Evolutionary conservation across 1,140 invertebrate genomes (phyloP).

Genomic region (Zaprionus camerounensis): DNA sequence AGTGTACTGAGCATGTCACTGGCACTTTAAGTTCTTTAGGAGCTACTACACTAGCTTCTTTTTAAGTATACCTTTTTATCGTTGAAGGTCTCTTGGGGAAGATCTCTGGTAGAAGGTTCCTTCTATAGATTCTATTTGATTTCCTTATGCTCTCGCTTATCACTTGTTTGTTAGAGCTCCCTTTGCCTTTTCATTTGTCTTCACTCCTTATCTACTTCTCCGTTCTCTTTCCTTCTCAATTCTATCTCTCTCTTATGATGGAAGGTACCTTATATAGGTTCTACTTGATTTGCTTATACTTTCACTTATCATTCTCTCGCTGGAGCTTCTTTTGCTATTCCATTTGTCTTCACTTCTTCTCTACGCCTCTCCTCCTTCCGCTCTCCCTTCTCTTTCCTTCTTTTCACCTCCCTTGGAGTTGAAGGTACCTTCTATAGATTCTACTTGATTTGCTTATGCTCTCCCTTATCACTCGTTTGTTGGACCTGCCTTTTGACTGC

Average conservation of each 20-base stretch:
- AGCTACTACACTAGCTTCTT: background rate
- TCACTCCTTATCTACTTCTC: too few relatives aligned
- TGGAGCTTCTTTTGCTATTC: too few relatives aligned
- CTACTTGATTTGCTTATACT: background rate
- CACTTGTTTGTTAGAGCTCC: background rate
- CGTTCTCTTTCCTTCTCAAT: background rate
- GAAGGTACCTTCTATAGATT: background rate
- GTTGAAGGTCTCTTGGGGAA: background rate
- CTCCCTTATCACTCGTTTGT: background rate
- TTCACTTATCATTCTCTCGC: background rate
- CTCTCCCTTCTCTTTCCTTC: too few relatives aligned
- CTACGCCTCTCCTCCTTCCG: too few relatives aligned
- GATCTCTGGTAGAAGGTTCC: background rate
- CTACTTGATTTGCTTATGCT: background rate
- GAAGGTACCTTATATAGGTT: too few relatives aligned
- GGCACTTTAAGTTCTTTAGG: background rate
- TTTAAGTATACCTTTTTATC: too few relatives aligned
- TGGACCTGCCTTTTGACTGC: too few relatives aligned
- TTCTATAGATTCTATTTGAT: background rate
- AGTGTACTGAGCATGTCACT: background rate
- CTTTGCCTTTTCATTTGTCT: too few relatives aligned
- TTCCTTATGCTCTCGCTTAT: too few relatives aligned
- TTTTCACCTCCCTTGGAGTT: too few relatives aligned
- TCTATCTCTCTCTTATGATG: too few relatives aligned
- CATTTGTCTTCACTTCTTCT: too few relatives aligned